Percentiles rank a stretch among this genome's conserved stretches.
Evolutionary conservation across 2,797 vertebrate genomes (phyloP).

Genomic region (Poecilia picta): DNA sequence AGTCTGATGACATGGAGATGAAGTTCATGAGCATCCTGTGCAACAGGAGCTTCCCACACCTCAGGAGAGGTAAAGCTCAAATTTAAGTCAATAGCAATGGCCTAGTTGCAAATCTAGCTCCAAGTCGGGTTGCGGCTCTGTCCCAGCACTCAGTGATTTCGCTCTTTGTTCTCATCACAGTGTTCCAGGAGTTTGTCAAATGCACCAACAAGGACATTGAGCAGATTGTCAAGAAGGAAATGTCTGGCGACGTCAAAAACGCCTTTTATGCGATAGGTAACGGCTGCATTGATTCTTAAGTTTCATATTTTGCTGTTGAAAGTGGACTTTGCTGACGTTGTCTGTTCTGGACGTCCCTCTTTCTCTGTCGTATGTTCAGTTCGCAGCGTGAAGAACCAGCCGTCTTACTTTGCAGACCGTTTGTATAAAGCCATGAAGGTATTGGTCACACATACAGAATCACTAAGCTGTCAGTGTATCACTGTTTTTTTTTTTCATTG

Average conservation of each 20-base stretch:
- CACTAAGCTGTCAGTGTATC: not conserved
- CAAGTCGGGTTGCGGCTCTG: not conserved
- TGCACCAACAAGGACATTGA: constrained; percentile 94
- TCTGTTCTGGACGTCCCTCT: constrained; percentile 7
- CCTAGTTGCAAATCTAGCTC: not conserved
- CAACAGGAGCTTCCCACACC: constrained; percentile 93
- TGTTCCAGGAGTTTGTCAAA: constrained; percentile 96
- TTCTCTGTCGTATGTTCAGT: constrained; percentile 78
- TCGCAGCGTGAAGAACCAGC: constrained; percentile 94
- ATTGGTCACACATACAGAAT: constrained; percentile 16
- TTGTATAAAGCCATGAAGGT: constrained; percentile 99
- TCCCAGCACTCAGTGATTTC: not conserved
- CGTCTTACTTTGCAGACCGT: constrained; percentile 93
- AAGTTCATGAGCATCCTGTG: constrained; percentile 95
- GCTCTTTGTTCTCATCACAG: constrained; percentile 66
- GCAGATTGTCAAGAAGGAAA: constrained; percentile 94
- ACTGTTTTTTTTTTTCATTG: not conserved
- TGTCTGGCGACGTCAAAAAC: constrained; percentile 92
- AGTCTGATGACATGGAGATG: constrained; percentile 90
- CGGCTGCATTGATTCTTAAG: not conserved
- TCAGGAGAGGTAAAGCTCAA: constrained; percentile 86
- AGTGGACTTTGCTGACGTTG: constrained; percentile 7
- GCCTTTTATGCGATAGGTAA: constrained; percentile 92
- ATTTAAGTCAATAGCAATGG: constrained; percentile 4
- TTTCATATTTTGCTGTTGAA: not conserved